These are phyloP conservation scores for Troides oblongomaculatus DNA, from an alignment of 2,888 invertebrate genomes.

Conservation along the genomic window DNA sequence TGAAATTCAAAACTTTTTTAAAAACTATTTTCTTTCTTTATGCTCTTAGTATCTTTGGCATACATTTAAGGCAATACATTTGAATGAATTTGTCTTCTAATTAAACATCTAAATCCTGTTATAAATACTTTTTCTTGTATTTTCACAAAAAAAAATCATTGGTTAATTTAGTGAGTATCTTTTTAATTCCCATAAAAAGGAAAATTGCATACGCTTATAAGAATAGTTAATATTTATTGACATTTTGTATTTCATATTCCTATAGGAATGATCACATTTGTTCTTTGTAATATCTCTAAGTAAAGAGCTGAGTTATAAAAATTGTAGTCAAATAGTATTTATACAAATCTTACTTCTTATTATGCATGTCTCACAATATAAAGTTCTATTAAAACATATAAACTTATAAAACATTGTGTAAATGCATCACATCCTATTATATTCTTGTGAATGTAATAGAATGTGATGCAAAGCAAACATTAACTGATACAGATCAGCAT, in stretches of 20 bases:
- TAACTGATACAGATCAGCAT: no score
- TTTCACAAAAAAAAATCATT: neutral
- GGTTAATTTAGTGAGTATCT: neutral
- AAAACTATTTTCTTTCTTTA: neutral
- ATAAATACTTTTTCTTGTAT: neutral
- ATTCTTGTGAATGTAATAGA: no score
- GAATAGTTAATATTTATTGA: neutral
- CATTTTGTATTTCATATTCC: neutral
- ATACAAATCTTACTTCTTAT: neutral
- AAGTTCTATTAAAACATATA: neutral
- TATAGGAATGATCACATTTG: neutral
- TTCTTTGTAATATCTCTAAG: neutral
- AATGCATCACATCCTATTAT: no score
- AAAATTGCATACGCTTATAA: neutral
- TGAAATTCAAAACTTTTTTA: slow-evolving; percentile 42
- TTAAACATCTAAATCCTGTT: neutral
- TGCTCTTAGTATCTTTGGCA: neutral
- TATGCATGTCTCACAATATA: neutral
- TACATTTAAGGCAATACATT: neutral
- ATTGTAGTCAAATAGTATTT: neutral
- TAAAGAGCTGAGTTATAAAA: neutral
- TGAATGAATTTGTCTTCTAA: neutral
- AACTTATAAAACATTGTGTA: neutral
- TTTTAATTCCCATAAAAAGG: no score
- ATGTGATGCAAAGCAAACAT: no score